phyloP scores from a whole-genome alignment of 2,797 vertebrate species.

The Gallirallus australis region DNA sequence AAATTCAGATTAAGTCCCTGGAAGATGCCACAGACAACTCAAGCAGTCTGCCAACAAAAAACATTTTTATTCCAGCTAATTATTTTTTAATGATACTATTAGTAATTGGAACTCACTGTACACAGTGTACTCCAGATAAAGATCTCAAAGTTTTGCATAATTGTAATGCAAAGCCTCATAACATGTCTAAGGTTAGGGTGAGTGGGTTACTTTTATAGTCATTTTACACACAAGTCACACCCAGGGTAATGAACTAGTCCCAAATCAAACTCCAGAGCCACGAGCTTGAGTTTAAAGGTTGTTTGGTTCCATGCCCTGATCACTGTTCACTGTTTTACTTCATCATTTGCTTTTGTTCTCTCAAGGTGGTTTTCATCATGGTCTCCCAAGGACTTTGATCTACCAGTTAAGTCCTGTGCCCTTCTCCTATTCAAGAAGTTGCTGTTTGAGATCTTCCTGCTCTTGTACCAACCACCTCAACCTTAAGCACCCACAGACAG shows the following conservation, averaged over 20 bases:
- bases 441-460: not conserved
- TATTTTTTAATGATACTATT: slow-evolving; percentile 60
- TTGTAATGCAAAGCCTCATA: not conserved
- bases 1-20: slow-evolving; percentile 4
- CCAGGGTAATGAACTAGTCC: not conserved
- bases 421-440: not conserved
- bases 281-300: not conserved
- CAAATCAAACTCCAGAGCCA: not conserved
- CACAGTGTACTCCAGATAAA: not conserved
- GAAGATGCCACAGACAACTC: not conserved
- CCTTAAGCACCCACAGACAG: not conserved
- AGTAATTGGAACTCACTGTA: slow-evolving; percentile 15
- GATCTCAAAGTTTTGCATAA: not conserved
- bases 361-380: not conserved
- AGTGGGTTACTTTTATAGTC: not conserved
- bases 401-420: not conserved
- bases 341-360: not conserved
- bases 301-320: not conserved
- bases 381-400: not conserved
- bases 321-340: not conserved
- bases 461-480: not conserved
- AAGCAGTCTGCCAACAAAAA: slow-evolving; percentile 23
- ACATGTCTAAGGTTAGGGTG: not conserved
- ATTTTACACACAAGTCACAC: not conserved
- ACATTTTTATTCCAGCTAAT: slow-evolving; percentile 49